Evolutionary conservation across 1,140 invertebrate genomes (phyloP), one percentile per base, ranked within the genome.

Genomic region (Lepidurus packardi): DNA sequence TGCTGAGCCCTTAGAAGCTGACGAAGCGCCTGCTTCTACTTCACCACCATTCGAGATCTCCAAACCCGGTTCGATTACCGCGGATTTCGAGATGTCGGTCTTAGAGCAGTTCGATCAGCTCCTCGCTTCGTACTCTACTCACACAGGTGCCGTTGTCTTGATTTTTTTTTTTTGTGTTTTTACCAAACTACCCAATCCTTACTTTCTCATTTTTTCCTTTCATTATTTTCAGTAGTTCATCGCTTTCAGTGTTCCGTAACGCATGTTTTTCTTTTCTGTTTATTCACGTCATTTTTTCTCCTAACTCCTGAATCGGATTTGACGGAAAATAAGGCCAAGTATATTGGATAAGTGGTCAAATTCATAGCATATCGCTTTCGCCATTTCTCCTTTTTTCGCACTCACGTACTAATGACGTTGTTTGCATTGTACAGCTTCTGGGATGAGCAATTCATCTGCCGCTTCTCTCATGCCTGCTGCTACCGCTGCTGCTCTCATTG

Each of bases 161-260:
- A 76, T 44, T 34, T 77, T 65, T 45, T 65, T 45, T n/a, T 73
- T 79, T 78, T 83, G 16, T 81, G 82, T 80, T 73, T 80, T 34
- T 34, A 34, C 34, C 34, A 34, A 34, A 34, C 34, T 34, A 34
- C 34, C 34, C 47, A 77, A 44, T 78, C 78, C 21, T 21, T 5
- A 74, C n/a, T 80, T 81, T 24, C 78, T 80, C 34, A 43, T 43
- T 80, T 65, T 41, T 73, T 77, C 21, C 10, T 77, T 80, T 77
- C 6, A 16, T 79, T 75, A 21, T 34, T 43, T 74, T 75, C 25
- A 1, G 44, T 42, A 75, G 21, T 41, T 13, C 16, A 73, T 73
- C 53, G 16, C 73, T 73, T 73, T 10, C 11, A 24, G 0, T 4
- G 21, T 8, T 5, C 11, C 73, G 34, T 73, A 10, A 24, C 34